Conservation (phyloP, 2,888 invertebrate species). For the Drepana falcataria region DNA sequence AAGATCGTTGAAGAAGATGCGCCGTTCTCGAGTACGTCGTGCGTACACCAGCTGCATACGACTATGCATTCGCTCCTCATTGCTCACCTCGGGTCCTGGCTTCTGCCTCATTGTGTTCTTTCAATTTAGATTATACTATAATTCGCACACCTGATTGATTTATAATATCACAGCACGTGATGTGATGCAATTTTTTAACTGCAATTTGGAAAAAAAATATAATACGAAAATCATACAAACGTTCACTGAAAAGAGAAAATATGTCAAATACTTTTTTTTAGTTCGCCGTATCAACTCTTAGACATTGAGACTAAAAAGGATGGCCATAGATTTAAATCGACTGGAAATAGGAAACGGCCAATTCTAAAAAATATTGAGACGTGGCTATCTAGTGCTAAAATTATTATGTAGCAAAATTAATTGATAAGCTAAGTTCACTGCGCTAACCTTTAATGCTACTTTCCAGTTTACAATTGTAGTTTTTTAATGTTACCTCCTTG, state of each 20-base stretch:
- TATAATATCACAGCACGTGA: background rate
- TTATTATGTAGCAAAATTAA: too few species aligned
- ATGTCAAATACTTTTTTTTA: background rate
- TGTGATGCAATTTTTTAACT: conserved; percentile 14
- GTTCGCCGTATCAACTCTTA: too few species aligned
- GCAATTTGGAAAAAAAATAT: conserved; percentile 48
- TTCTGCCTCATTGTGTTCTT: conserved; percentile 33
- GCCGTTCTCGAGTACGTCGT: conserved; percentile 44
- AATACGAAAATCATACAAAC: conserved; percentile 1
- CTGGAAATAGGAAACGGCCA: too few species aligned
- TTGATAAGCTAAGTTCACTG: too few species aligned
- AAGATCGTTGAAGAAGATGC: conserved; percentile 61
- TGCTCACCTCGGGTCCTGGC: conserved; percentile 32
- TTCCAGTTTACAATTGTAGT: too few species aligned
- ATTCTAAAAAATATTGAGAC: too few species aligned
- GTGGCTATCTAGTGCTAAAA: too few species aligned
- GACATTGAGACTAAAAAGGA: too few species aligned
- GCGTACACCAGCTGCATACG: conserved; percentile 48
- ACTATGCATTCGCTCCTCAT: conserved; percentile 32
- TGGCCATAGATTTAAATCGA: conserved; percentile 10
- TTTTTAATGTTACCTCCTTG: too few species aligned
- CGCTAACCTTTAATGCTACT: too few species aligned
- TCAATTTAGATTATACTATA: background rate
- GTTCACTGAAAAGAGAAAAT: conserved; percentile 3
- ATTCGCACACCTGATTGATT: background rate